Evolutionary conservation across 2,888 invertebrate genomes (phyloP), one percentile per base, ranked within the genome.

Genomic region (Calameuta idolon): DNA sequence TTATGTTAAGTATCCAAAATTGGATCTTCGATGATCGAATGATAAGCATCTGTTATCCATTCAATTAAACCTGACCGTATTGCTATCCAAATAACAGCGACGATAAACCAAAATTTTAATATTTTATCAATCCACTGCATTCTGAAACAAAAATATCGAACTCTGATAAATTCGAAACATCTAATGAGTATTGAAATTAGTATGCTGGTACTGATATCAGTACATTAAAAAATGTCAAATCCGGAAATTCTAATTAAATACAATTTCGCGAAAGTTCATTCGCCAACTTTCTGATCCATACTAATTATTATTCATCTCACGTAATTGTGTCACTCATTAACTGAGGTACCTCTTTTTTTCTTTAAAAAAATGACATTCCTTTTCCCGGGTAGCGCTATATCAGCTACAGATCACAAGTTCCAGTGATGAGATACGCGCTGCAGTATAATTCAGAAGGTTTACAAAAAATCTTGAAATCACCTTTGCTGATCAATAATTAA

Each of bases 71-170:
- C 79, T 69, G 69, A 81, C 73, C 81, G 75, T 73, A 82, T 40
- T 69, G 82, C 3, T 3, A 85, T 34, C 85, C 85, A 89, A 1
- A 80, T 4, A 9, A 82, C 0, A 1, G 87, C 11, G 0, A 79
- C n/a, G 4, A 77, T n/a, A n/a, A 88, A 31, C 55, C 80, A 80
- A 12, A 74, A 71, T 71, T 83, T 88, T 69, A 86, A 81, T 69
- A 86, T 79, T 40, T 71, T 82, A 77, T 91, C 88, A 76, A 92
- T 75, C 88, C 88, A 87, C 73, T 84, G 83, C 90, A 91, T 89
- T 77, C 92, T 92, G 87, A 71, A 89, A 90, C 78, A 81, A 35
- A 80, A 71, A 75, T 33, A 76, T 9, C 2, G 55, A 55, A 23
- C 23, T 55, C 2, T 0, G 9, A 55, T 40, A 15, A 40, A 40